Evolutionary conservation across 2,113 vertebrate genomes (phyloP).

Genomic region (Brachyhypopomus gauderio): DNA sequence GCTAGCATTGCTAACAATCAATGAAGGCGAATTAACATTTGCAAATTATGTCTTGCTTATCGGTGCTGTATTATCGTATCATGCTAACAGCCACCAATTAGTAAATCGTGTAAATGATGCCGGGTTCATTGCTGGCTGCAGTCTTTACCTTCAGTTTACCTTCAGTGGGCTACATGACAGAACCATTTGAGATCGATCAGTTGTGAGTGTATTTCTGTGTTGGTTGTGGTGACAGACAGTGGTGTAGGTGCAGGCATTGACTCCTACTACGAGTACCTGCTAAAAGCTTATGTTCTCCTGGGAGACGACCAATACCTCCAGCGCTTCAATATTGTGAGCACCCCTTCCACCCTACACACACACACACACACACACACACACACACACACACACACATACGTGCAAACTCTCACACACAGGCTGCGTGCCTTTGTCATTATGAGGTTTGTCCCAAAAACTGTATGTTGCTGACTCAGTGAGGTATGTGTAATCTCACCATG

Average conservation of each 20-base stretch:
- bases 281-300: constrained; percentile 96
- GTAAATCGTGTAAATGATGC: too few relatives aligned
- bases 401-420: neutral
- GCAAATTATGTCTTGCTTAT: too few relatives aligned
- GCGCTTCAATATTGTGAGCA: constrained; percentile 95
- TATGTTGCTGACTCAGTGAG: too few relatives aligned
- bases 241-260: constrained; percentile 98
- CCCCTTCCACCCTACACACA: neutral
- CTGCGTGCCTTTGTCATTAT: neutral
- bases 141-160: too few relatives aligned
- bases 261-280: constrained; percentile 97
- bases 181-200: neutral
- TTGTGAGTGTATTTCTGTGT: neutral
- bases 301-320: constrained; percentile 95
- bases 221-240: constrained; percentile 79
- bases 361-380: neutral
- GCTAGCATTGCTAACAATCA: too few relatives aligned
- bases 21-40: too few relatives aligned
- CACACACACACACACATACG: constrained; percentile 7
- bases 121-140: too few relatives aligned
- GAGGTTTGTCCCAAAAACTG: too few relatives aligned
- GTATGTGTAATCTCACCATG: too few relatives aligned
- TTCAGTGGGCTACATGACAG: too few relatives aligned
- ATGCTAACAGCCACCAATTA: too few relatives aligned
- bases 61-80: too few relatives aligned